Conservation (phyloP, 2,888 invertebrate genomes). For the Tanytarsus gracilentus region DNA sequence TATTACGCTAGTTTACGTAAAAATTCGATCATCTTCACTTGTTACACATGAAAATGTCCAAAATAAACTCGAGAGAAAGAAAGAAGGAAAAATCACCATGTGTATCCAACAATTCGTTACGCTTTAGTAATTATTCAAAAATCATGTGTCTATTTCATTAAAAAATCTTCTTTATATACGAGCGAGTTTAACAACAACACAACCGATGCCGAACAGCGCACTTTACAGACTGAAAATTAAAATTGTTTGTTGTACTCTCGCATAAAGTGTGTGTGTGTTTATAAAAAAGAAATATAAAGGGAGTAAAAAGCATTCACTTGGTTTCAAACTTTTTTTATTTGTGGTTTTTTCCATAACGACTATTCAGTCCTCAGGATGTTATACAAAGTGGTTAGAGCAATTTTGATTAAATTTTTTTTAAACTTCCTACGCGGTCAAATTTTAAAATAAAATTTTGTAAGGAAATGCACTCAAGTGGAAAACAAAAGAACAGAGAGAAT, state of each 20-base stretch:
- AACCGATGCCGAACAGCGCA: background rate
- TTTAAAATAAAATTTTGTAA: conserved; percentile 23
- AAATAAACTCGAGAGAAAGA: background rate
- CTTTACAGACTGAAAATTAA: conserved; percentile 9
- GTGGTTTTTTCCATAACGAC: conserved; percentile 26
- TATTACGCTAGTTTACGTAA: conserved; percentile 8
- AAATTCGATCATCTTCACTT: conserved; percentile 10
- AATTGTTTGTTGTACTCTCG: background rate
- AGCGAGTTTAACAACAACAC: background rate
- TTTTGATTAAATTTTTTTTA: too few relatives aligned
- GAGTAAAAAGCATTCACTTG: background rate
- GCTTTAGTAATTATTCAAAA: conserved; percentile 28
- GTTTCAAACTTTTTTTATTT: conserved; percentile 15
- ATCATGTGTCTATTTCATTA: background rate
- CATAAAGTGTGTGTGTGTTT: background rate
- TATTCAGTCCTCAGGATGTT: too few relatives aligned
- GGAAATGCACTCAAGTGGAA: conserved; percentile 27
- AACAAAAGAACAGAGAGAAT: background rate
- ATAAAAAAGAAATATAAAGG: background rate
- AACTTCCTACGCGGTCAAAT: too few relatives aligned
- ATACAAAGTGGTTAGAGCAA: too few relatives aligned
- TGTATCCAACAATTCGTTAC: conserved; percentile 20
- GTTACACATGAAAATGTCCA: background rate
- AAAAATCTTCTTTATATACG: background rate
- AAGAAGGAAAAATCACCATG: conserved; percentile 15